phyloP scores from a whole-genome alignment of 2,113 vertebrate species.

The Alethe castanea region DNA sequence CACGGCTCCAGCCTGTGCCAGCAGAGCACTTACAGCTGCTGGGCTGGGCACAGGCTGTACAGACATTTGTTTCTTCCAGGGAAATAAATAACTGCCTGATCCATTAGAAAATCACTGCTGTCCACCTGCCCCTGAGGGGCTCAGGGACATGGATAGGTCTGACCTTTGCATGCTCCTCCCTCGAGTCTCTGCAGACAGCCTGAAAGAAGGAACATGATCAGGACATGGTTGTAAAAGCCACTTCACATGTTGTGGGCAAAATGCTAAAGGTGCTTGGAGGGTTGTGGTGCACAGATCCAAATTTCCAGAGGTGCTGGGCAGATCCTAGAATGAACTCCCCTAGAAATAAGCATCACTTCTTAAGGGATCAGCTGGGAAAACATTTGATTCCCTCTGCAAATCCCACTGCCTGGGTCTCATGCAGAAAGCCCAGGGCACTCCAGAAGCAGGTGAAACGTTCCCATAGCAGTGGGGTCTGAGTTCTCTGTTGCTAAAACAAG shows the following conservation, averaged over 20 bases:
- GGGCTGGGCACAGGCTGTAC: slow-evolving; percentile 3
- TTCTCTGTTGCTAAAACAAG: slow-evolving; percentile 19
- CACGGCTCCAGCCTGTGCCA: neutral
- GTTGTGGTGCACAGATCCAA: neutral
- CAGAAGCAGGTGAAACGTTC: neutral
- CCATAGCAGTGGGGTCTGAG: neutral
- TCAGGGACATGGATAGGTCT: neutral
- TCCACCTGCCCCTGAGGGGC: neutral
- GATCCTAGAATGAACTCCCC: neutral
- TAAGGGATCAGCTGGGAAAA: neutral
- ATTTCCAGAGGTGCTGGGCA: neutral
- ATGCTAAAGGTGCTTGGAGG: neutral
- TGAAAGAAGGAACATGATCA: neutral
- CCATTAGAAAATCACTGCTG: neutral
- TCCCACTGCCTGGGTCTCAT: neutral
- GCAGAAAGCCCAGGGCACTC: neutral
- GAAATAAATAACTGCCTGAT: slow-evolving; percentile 6
- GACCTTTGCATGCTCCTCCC: neutral
- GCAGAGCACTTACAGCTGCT: neutral
- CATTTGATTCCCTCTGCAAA: neutral
- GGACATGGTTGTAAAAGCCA: neutral
- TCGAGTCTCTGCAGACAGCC: neutral
- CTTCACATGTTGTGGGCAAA: neutral
- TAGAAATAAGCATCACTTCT: neutral
- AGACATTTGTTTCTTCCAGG: neutral